phyloP scores from a whole-genome alignment of 2,888 invertebrate genomes.

The Chironomus tentans region DNA sequence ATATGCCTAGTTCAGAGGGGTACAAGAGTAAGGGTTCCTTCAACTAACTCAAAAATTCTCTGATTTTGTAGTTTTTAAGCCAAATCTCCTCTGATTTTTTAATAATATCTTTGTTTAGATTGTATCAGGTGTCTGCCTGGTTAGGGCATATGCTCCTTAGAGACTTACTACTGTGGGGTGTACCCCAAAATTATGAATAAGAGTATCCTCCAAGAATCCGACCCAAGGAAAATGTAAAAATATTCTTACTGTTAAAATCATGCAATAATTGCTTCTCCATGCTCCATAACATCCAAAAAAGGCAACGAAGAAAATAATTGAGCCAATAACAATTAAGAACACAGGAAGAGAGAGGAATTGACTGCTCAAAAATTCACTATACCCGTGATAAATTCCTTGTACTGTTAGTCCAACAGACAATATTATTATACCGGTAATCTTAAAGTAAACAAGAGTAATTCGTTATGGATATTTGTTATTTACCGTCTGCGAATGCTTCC shows the following conservation, averaged over 20 bases:
- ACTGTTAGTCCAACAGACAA: constrained; percentile 65
- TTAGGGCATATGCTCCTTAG: no score
- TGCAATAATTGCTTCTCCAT: constrained; percentile 69
- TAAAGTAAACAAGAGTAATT: constrained; percentile 37
- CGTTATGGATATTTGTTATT: no score
- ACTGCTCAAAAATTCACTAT: constrained; percentile 56
- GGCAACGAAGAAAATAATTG: constrained; percentile 60
- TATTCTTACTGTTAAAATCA: constrained; percentile 62
- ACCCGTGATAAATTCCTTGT: constrained; percentile 54
- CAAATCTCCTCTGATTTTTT: no score
- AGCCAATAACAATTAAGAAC: constrained; percentile 60
- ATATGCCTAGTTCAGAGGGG: no score
- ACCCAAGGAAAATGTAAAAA: background rate
- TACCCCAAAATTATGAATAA: no score
- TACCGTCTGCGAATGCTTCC: background rate
- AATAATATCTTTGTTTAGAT: no score
- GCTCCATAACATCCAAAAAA: constrained; percentile 87
- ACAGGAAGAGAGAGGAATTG: constrained; percentile 66
- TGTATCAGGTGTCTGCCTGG: no score
- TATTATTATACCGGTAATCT: constrained; percentile 73
- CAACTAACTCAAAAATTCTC: no score
- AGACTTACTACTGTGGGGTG: no score
- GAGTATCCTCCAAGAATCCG: background rate
- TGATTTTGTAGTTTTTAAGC: no score
- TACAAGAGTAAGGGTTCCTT: no score